Evolutionary conservation across 2,797 vertebrate genomes (phyloP).

Genomic region (Diplodus puntazzo): DNA sequence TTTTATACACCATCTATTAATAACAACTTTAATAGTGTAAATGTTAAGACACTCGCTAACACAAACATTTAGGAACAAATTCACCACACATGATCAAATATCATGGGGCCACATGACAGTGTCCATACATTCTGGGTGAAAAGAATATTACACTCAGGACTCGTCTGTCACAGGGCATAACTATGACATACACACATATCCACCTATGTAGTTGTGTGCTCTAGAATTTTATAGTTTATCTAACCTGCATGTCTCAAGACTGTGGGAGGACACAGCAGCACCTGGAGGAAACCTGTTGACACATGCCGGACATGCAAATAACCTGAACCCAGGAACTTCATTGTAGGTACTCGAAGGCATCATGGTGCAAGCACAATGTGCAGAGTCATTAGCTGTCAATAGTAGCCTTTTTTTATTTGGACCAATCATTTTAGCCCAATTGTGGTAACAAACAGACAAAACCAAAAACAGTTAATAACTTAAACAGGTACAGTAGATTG

Average conservation of each 20-base stretch:
- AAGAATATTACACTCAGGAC: too few relatives aligned
- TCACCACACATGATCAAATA: neutral
- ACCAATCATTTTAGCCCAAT: neutral
- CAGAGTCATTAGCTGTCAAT: neutral
- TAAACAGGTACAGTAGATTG: neutral
- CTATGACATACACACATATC: neutral
- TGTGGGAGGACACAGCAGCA: constrained; percentile 5
- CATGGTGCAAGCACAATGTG: neutral
- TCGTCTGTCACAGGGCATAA: neutral
- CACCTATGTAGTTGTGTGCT: neutral
- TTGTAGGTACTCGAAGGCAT: neutral
- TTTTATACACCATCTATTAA: neutral
- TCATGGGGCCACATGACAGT: neutral
- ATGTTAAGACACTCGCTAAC: neutral
- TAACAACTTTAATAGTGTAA: neutral
- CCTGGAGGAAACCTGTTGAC: neutral
- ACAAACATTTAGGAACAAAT: neutral
- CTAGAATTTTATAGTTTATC: neutral
- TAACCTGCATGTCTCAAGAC: neutral
- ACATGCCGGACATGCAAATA: neutral
- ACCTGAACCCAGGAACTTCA: neutral
- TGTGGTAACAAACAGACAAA: neutral
- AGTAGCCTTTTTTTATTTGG: neutral
- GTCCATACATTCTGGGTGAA: neutral
- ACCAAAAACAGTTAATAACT: neutral